These are phyloP conservation scores for Achroia grisella DNA, from an alignment of 1,140 invertebrate genomes.

Conservation along the genomic window DNA sequence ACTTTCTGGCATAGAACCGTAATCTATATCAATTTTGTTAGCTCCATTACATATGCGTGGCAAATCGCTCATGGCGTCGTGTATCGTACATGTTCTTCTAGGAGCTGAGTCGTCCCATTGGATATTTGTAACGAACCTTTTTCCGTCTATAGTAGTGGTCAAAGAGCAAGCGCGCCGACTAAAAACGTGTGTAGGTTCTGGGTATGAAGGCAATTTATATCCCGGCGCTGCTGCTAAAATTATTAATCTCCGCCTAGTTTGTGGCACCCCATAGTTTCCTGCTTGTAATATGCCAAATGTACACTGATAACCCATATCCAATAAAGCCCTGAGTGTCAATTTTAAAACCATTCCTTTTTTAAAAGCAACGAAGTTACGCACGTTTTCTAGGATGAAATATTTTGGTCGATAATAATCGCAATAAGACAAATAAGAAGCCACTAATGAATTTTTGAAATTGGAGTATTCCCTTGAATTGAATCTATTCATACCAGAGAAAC, in stretches of 20 bases:
- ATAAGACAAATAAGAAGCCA: conserved; percentile 89
- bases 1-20: conserved; percentile 81
- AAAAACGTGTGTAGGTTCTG: conserved; percentile 88
- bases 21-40: conserved; percentile 81
- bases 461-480: conserved; percentile 93
- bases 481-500: conserved; percentile 92
- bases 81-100: conserved; percentile 82
- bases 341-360: conserved; percentile 89
- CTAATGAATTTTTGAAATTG: conserved; percentile 90
- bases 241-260: conserved; percentile 85
- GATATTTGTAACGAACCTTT: conserved; percentile 67
- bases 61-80: conserved; percentile 89
- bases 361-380: conserved; percentile 88
- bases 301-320: conserved; percentile 92
- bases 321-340: conserved; percentile 83
- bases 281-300: conserved; percentile 91
- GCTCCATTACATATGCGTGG: conserved; percentile 85
- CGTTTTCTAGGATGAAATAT: conserved; percentile 91
- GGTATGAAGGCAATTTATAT: conserved; percentile 84
- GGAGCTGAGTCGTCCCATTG: conserved; percentile 78
- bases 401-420: conserved; percentile 91
- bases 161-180: conserved; percentile 81
- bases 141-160: conserved; percentile 84
- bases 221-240: conserved; percentile 90
- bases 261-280: conserved; percentile 90